Base-by-base conservation (phyloP, 2,113 vertebrate species). In the Xenopus borealis region DNA sequence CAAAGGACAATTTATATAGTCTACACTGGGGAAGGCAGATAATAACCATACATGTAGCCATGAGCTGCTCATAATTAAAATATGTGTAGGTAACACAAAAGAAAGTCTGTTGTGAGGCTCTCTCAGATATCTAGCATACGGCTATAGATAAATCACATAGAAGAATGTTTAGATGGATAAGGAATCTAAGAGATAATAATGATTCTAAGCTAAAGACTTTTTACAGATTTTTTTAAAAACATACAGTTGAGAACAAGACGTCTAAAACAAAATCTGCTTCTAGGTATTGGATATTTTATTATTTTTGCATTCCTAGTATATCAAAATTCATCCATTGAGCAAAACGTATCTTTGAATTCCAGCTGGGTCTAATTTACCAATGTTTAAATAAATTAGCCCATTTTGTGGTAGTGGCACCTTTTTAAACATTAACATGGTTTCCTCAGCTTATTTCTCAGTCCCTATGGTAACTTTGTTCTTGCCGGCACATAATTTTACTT, bases 391-490 rank as follows among this genome's bases (percentile, higher is more conserved):
- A 69, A 69, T 64, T 55, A 64, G 64, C 58, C 74, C 66, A 46
- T 76, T 76, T 69, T 69, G 74, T 76, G 74, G 70, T 67, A 70
- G 58, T 69, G 74, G 66, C 47, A 76, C 50, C 66, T 57, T 64
- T 63, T 76, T 40, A 27, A 57, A 44, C 59, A 64, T 76, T 63
- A 27, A 61, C 47, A 69, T 53, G 63, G 69, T 63, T 64, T 70
- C 74, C 23, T 27, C 74, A 76, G 20, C 61, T 50, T 40, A 40
- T 40, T 40, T 40, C 33, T 9, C 58, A 50, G 33, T 62, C 66
- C 66, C 8, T 44, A 45, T 23, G 47, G 73, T 16, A 55, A 57
- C 57, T 62, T 50, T 50, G 2, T 62, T 75, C 16, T 75, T 69
- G 19, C 50, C 23, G 62, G 20, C 20, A 75, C 67, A 75, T 68